Base-by-base conservation (phyloP, 1,140 invertebrate genomes). In the Acromyrmex heyeri region DNA sequence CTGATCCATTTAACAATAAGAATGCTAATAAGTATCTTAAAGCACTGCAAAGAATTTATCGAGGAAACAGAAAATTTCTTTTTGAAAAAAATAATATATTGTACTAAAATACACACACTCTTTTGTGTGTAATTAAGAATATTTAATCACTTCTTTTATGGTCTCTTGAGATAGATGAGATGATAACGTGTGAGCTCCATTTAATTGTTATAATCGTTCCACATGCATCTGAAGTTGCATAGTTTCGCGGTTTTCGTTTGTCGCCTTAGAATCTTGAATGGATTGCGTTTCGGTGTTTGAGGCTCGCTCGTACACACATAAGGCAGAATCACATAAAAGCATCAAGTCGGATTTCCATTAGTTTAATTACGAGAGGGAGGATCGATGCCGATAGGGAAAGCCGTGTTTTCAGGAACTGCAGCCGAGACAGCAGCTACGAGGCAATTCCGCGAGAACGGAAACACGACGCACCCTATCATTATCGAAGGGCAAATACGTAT, bases 341-440 rank as follows among this genome's bases (percentile, higher is more conserved):
- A 67, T 67, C 61, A 86, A 62, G 61, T 70, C 61, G 87, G 81
- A 70, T 91, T 92, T 94, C 93, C 93, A 94, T 94, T 94, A 94
- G 90, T 93, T 94, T 93, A 92, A 94, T 94, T 94, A 94, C 91
- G 81, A 75, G 86, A 85, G 86, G 88, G 85, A 27, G 16, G 64
- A 38, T 88, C 72, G 86, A 72, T 83, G 61, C 76, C 83, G 44
- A 53, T 70, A 79, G 55, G 77, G 55, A 73, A 50, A 86, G 85
- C 86, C 89, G 87, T 77, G 85, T 79, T 75, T 86, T 86, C 73
- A 78, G 87, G 70, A 86, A 70, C 86, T 61, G 55, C 64, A 70
- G 61, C 64, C 30, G 50, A 83, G 48, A 85, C 91, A 79, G 88
- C 79, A 50, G 73, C 86, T 73, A 64, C 53, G 57, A 81, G 57